Conservation (phyloP, 2,113 vertebrate genomes). For the Ctenomys sociabilis region DNA sequence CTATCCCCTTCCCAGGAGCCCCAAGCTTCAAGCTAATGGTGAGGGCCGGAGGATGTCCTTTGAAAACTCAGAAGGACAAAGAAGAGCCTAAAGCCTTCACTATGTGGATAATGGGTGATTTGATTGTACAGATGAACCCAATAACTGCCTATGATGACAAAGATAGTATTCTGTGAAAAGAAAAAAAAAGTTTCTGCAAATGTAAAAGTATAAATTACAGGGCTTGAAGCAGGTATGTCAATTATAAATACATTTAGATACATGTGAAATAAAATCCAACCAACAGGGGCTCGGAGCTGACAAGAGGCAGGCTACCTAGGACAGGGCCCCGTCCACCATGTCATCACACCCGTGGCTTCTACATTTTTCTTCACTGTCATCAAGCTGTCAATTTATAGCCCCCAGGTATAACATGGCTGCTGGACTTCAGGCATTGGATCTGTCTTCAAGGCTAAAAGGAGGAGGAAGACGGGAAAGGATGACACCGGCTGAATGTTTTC, state of each 20-base stretch:
- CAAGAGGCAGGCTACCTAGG: background rate
- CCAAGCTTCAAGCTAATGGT: background rate
- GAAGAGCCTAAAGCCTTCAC: background rate
- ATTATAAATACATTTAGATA: background rate
- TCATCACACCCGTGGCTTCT: background rate
- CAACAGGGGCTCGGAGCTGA: background rate
- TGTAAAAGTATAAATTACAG: background rate
- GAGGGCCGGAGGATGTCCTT: background rate
- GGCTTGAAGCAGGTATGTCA: background rate
- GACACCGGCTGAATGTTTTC: background rate
- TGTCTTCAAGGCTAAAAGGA: background rate
- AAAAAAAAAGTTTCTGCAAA: background rate
- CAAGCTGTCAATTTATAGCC: background rate
- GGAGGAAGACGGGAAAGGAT: background rate
- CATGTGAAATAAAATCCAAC: background rate
- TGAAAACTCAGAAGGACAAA: background rate
- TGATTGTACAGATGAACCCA: background rate
- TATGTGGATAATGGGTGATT: background rate
- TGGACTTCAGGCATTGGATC: no score
- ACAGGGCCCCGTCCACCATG: rapidly evolving
- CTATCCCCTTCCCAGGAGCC: background rate
- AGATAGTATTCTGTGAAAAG: background rate
- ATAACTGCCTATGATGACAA: background rate
- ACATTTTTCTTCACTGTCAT: background rate
- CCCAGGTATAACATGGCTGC: background rate